Evolutionary conservation across 2,888 invertebrate genomes (phyloP), one percentile per base, ranked within the genome.

Genomic region (Melinaea menophilus): DNA sequence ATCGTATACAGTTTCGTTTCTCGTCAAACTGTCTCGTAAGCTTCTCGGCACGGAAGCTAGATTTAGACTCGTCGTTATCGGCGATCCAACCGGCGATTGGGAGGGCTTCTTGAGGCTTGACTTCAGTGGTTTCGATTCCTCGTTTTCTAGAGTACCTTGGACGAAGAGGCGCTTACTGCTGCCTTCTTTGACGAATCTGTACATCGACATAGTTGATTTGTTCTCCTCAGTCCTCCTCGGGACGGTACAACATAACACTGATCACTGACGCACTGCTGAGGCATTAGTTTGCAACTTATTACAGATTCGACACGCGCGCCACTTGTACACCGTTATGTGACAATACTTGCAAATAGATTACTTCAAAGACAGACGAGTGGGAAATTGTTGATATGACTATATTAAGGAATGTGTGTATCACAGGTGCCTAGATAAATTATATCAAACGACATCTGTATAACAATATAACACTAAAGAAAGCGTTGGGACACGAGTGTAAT

Each of bases 111-210:
- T 92, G 75, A 92, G 77, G 73, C 91, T 92, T 45, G 92, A 92
- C 73, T 91, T 92, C 61, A 86, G 76, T 54, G 91, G 91, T 73
- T 90, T 91, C 61, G 85, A 79, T 67, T 93, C 92, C 67, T 94
- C 93, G 72, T 93, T 91, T 78, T 94, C 94, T 37, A 94, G 88
- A 34, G 93, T 94, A 55, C 94, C 95, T 84, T 95, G 95, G 73
- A 96, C 94, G 85, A 95, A 96, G 68, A 96, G 92, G 67, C 95
- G 93, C 79, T 92, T 93, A 75, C 92, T 91, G 74, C 85, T 84
- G 67, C 80, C 80, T 81, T 95, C 95, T 85, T 95, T 94, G 70
- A 95, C 94, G 86, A 96, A 96, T 81, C 95, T 94, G 84, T 96
- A 96, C 94, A 96, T 95, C 73, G 92, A 93, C 93, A 93, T 93